Conservation (phyloP, 1,140 invertebrate genomes). For the Panulirus ornatus region DNA sequence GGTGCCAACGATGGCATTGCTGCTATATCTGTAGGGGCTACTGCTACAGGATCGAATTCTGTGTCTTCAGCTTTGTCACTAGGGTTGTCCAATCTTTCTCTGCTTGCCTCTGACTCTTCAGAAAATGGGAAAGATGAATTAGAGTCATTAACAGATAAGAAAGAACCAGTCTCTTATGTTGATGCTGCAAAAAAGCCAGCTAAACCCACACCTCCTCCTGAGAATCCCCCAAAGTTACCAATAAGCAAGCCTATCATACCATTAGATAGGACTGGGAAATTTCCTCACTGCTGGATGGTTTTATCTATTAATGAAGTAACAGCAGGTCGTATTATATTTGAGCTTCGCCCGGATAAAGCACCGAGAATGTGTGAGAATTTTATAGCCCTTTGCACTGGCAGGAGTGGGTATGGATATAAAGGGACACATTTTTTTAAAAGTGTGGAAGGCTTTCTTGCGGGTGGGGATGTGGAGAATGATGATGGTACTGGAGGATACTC, state of each 20-base stretch:
- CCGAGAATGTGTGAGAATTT: conserved; percentile 75
- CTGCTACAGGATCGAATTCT: conserved; percentile 49
- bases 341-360: conserved; percentile 74
- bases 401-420: conserved; percentile 73
- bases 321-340: conserved; percentile 71
- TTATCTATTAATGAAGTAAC: conserved; percentile 67
- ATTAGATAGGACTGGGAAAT: conserved; percentile 52
- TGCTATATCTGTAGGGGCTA: conserved; percentile 49
- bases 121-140: conserved; percentile 52
- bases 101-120: conserved; percentile 38
- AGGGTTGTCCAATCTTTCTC: conserved; percentile 64
- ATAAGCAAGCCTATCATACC: conserved; percentile 36
- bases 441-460: conserved; percentile 73
- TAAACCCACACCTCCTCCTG: conserved; percentile 64
- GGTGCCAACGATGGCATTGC: conserved; percentile 57
- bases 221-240: conserved; percentile 53
- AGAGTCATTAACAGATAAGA: conserved; percentile 50
- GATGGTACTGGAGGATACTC: conserved; percentile 74
- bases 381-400: conserved; percentile 72
- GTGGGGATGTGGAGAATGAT: conserved; percentile 74
- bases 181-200: conserved; percentile 75
- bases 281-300: conserved; percentile 75
- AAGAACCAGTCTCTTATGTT: conserved; percentile 69
- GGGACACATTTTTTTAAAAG: conserved; percentile 75
- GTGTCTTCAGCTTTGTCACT: conserved; percentile 55